Evolutionary conservation across 2,113 vertebrate species (phyloP).

Genomic region (Chrysochloris asiatica): DNA sequence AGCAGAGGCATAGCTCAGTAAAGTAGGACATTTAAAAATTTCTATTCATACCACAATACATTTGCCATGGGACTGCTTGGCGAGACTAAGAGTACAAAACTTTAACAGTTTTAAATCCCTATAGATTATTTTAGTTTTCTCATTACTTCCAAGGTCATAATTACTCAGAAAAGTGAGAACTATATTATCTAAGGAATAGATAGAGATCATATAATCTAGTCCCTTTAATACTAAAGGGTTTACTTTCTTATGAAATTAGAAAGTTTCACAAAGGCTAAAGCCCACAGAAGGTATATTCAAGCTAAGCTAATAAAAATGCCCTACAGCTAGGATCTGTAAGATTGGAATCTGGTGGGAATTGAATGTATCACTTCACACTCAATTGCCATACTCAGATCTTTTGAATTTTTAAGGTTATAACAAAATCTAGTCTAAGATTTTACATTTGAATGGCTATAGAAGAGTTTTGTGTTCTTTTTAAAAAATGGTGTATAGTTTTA

Average conservation of each 20-base stretch:
- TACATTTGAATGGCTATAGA: slow-evolving; percentile 46
- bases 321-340: slow-evolving; percentile 60
- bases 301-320: slow-evolving; percentile 70
- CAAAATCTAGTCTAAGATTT: slow-evolving; percentile 48
- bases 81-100: not conserved
- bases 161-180: slow-evolving; percentile 64
- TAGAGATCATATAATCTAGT: slow-evolving; percentile 54
- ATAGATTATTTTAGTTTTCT: slow-evolving; percentile 36
- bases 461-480: slow-evolving; percentile 39
- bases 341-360: slow-evolving; percentile 53
- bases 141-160: slow-evolving; percentile 64
- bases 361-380: slow-evolving; percentile 39
- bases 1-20: not conserved
- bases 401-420: slow-evolving; percentile 66
- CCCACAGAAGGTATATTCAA: slow-evolving; percentile 59
- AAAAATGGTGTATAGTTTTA: not conserved
- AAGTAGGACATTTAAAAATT: slow-evolving; percentile 23
- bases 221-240: slow-evolving; percentile 66
- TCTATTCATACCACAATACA: not conserved
- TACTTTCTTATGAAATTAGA: slow-evolving; percentile 69
- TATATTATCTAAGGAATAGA: slow-evolving; percentile 48
- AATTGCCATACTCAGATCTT: not conserved
- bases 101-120: slow-evolving; percentile 48
- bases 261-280: slow-evolving; percentile 70
- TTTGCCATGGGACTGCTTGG: not conserved